These are phyloP conservation scores for Henricia sp. DNA, from an alignment of 53 echinoderm and acorn worm genomes.

Conservation along the genomic window DNA sequence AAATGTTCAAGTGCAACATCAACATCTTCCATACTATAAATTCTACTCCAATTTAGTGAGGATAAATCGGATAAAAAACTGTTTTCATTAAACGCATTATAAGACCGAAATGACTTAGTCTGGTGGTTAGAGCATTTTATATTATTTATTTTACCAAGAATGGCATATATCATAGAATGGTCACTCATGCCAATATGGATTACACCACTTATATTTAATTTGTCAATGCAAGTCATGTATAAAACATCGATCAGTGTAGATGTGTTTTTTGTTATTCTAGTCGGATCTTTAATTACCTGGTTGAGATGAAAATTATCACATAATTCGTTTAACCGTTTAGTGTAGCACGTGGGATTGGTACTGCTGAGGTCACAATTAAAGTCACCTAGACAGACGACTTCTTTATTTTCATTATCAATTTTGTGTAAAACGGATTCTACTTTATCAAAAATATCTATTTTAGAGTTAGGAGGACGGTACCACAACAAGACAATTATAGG, in stretches of 20 bases:
- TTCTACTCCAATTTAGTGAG: too few relatives aligned
- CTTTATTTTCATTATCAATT: conserved; percentile 18
- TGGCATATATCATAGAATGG: conserved; percentile 14
- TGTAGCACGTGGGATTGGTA: not conserved
- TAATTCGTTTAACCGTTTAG: not conserved
- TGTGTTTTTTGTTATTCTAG: not conserved
- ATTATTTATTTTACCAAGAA: conserved; percentile 6
- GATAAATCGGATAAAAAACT: too few relatives aligned
- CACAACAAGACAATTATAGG: conserved; percentile 11
- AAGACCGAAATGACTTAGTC: too few relatives aligned
- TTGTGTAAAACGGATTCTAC: not conserved
- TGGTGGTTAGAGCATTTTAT: too few relatives aligned
- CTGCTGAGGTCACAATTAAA: not conserved
- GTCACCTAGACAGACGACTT: conserved; percentile 10
- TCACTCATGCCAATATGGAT: conserved; percentile 20
- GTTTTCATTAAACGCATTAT: too few relatives aligned
- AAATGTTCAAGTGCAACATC: too few relatives aligned
- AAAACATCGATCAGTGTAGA: not conserved
- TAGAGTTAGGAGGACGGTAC: conserved; percentile 32
- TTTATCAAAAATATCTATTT: conserved; percentile 16
- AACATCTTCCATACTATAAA: too few relatives aligned
- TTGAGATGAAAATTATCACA: not conserved
- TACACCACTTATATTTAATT: not conserved
- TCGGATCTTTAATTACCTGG: conserved; percentile 13
- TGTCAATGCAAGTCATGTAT: not conserved